Evolutionary conservation across 1,140 invertebrate species (phyloP).

Genomic region (Drosophila chauvacae): DNA sequence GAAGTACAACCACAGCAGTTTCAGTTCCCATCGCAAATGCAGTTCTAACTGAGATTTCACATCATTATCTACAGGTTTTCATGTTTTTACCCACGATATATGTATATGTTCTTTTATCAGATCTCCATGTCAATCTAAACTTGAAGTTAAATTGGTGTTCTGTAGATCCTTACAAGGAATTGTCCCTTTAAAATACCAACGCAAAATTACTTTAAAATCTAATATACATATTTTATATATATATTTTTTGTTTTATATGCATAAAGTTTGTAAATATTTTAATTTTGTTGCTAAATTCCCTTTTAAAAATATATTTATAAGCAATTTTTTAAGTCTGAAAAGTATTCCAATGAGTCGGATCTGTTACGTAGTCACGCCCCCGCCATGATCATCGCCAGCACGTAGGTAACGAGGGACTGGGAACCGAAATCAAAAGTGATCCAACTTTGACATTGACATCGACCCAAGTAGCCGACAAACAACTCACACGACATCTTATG

Average conservation of each 20-base stretch:
- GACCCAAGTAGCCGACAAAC: constrained; percentile 16
- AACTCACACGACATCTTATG: constrained; percentile 50
- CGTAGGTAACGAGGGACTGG: constrained; percentile 31
- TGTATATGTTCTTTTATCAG: no score
- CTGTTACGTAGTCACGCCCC: constrained; percentile 2
- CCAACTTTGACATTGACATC: constrained; percentile 59
- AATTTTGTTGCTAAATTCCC: not conserved
- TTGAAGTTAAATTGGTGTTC: not conserved
- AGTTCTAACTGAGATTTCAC: not conserved
- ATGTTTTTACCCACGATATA: not conserved
- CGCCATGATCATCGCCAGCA: constrained; percentile 40
- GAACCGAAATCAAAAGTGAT: constrained; percentile 31
- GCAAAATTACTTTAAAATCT: not conserved
- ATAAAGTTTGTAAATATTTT: not conserved
- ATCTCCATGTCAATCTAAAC: not conserved
- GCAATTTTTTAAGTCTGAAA: not conserved
- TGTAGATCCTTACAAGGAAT: not conserved
- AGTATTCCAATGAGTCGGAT: not conserved
- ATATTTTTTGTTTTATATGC: not conserved
- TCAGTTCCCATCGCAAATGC: not conserved
- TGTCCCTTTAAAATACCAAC: no score
- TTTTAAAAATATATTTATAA: not conserved
- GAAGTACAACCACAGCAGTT: not conserved
- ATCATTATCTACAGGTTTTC: not conserved
- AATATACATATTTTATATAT: not conserved